A percentile compares a stretch with the other conserved stretches of the same genome.
These are phyloP conservation scores for Pseudochromis fuscus DNA, from an alignment of 2,797 vertebrate genomes.

Conservation along the genomic window DNA sequence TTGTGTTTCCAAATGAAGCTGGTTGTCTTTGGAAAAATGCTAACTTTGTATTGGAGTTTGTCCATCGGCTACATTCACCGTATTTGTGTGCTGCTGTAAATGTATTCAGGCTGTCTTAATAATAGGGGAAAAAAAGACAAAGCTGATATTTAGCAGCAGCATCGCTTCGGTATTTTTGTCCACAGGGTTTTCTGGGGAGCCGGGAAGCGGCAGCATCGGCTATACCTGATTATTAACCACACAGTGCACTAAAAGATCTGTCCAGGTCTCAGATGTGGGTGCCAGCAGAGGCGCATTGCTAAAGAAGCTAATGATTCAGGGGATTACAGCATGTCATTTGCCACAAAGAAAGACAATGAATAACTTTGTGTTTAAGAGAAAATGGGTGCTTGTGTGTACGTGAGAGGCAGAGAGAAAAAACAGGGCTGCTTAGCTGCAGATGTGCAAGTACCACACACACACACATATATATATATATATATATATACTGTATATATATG, in stretches of 20 bases:
- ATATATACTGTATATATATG: neutral
- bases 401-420: neutral
- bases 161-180: slow-evolving; percentile 11
- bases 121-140: slow-evolving; percentile 28
- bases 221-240: slow-evolving; percentile 60
- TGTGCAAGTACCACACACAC: too few relatives aligned
- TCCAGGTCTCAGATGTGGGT: slow-evolving; percentile 32
- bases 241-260: slow-evolving; percentile 38
- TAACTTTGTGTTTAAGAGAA: slow-evolving; percentile 13
- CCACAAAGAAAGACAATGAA: slow-evolving; percentile 41
- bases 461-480: too few relatives aligned
- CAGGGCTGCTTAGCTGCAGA: neutral
- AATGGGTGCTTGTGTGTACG: neutral
- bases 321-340: slow-evolving; percentile 42
- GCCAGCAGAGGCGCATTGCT: slow-evolving; percentile 30
- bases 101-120: slow-evolving; percentile 21
- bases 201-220: slow-evolving; percentile 25
- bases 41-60: slow-evolving; percentile 39
- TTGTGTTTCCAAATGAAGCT: slow-evolving; percentile 27
- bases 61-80: slow-evolving; percentile 8
- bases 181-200: slow-evolving; percentile 11
- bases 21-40: slow-evolving; percentile 30
- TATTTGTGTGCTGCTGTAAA: slow-evolving; percentile 26
- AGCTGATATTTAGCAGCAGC: slow-evolving; percentile 5
- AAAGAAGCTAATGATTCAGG: slow-evolving; percentile 46